Evolutionary conservation across 2,797 vertebrate species (phyloP), one percentile per base, ranked within the genome.

Genomic region (Dryobates pubescens): DNA sequence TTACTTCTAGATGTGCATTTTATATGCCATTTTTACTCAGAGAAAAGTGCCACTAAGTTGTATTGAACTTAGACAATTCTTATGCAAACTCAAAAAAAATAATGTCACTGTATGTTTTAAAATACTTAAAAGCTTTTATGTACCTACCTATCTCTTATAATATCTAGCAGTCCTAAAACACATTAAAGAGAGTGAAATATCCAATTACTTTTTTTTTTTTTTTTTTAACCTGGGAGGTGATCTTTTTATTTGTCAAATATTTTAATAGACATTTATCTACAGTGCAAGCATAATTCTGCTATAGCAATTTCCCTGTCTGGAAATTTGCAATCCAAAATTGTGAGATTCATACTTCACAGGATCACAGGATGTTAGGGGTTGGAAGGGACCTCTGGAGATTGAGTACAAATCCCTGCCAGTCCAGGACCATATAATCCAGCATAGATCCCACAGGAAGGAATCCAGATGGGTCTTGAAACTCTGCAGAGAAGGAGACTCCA

Each of bases 201-300:
- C 63, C 67, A 96, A 81, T 54, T 29, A 81, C 8, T 49, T 49
- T 22, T 49, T 20, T 10, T 71, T 84, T 75, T 83, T 68, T 85
- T 63, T 61, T n/a, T 73, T 61, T 16, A 0, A 72, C 61, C 81
- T 93, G 59, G 17, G 11, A 95, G 84, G 17, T 56, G n/a, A 89
- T 34, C 59, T 94, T 94, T 92, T 41, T 86, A 56, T 61, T 86
- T 80, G 82, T 43, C 23, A 86, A 76, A 41, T 59, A 88, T 65
- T 90, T 71, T 58, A 82, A 78, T 5, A 69, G 3, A 8, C 43
- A 86, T 80, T 92, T 82, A 32, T 86, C 23, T 61, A 68, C 6
- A 14, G 17, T 92, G 34, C 63, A 74, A 91, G 43, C 23, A 82
- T 59, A 94, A 85, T 86, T 92, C 43, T 78, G 43, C 77, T 58